Percentiles rank a stretch among this genome's conserved stretches.
Evolutionary conservation across 2,113 vertebrate species (phyloP).

Genomic region (Peromyscus maniculatus): DNA sequence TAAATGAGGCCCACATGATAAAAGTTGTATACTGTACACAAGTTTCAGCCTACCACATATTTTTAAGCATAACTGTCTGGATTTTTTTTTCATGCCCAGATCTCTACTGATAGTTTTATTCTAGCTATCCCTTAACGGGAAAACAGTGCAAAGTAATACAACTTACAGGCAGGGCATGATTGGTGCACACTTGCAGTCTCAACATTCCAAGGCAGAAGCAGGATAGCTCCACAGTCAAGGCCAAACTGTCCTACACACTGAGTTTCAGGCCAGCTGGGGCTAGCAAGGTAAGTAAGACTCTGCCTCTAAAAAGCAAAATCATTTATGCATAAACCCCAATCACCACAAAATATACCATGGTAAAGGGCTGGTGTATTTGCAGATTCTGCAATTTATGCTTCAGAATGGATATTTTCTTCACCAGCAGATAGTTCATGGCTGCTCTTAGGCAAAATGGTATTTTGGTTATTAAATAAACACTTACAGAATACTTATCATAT

Average conservation of each 20-base stretch:
- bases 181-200: background rate
- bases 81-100: slow-evolving; percentile 59
- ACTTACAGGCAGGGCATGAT: background rate
- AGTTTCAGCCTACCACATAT: slow-evolving; percentile 79
- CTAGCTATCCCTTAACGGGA: background rate
- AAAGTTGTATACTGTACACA: slow-evolving; percentile 72
- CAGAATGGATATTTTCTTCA: background rate
- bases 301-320: background rate
- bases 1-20: slow-evolving; percentile 83
- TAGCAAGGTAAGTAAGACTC: background rate
- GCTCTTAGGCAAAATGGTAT: slow-evolving; percentile 10
- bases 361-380: slow-evolving; percentile 24
- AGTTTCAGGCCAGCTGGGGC: background rate
- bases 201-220: background rate
- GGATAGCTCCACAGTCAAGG: background rate
- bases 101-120: slow-evolving; percentile 46
- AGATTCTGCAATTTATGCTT: slow-evolving; percentile 10
- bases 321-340: slow-evolving; percentile 40
- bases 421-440: background rate
- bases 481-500: slow-evolving; percentile 23
- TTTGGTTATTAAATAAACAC: slow-evolving; percentile 31
- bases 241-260: background rate
- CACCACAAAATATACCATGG: background rate
- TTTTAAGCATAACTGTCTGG: slow-evolving; percentile 75
- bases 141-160: slow-evolving; percentile 33